phyloP scores from a whole-genome alignment of 2,888 invertebrate species.

The Coenonympha glycerion region DNA sequence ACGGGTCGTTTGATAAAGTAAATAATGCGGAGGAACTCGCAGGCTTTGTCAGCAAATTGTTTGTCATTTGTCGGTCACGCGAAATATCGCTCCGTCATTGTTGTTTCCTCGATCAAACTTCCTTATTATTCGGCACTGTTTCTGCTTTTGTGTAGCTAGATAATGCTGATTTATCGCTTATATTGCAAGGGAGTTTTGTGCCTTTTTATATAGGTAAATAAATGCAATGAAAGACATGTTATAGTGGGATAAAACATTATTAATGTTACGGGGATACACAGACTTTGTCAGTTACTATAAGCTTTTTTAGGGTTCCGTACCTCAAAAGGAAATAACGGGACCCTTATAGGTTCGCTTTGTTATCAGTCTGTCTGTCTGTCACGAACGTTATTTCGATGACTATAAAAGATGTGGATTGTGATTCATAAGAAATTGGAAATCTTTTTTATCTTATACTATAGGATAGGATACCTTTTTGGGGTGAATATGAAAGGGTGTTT shows the following conservation, averaged over 20 bases:
- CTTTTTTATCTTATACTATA: too few relatives aligned
- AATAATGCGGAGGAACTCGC: slow-evolving; percentile 36
- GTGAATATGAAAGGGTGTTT: too few relatives aligned
- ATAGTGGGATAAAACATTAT: not conserved
- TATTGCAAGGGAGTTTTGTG: slow-evolving; percentile 1
- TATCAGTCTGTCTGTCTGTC: too few relatives aligned
- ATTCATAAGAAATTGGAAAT: too few relatives aligned
- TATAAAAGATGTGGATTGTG: too few relatives aligned
- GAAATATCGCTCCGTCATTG: slow-evolving; percentile 38
- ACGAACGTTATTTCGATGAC: too few relatives aligned
- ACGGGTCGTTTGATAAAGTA: slow-evolving; percentile 6
- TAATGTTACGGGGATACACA: slow-evolving; percentile 35
- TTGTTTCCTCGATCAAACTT: slow-evolving; percentile 31
- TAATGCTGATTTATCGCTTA: slow-evolving; percentile 14
- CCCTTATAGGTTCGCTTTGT: too few relatives aligned
- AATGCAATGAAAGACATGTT: not conserved
- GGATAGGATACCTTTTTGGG: too few relatives aligned
- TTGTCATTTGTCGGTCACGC: slow-evolving; percentile 42
- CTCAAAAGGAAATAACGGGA: too few relatives aligned
- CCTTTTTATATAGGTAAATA: not conserved
- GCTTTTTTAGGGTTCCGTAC: too few relatives aligned
- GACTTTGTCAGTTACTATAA: slow-evolving; percentile 22
- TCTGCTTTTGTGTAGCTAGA: slow-evolving; percentile 16
- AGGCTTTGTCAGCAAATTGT: slow-evolving; percentile 27
- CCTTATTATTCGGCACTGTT: slow-evolving; percentile 20